Percentiles rank a stretch among this genome's conserved stretches.
phyloP scores from a whole-genome alignment of 2,113 vertebrate species.

The Rhadina sibilatrix region DNA sequence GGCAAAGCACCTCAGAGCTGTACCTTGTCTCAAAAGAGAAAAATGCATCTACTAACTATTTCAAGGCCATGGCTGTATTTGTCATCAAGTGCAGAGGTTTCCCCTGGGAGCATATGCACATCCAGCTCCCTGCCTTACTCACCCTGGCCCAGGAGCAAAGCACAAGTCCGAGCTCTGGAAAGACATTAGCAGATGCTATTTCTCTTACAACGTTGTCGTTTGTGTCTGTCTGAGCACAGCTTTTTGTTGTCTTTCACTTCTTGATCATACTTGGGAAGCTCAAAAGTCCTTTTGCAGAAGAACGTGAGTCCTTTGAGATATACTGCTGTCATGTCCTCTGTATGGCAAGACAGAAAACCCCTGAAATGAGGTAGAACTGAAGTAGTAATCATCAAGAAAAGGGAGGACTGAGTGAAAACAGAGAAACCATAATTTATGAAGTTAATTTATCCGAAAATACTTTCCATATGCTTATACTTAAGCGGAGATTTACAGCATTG shows the following conservation, averaged over 20 bases:
- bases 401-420: slow-evolving; percentile 21
- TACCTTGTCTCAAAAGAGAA: neutral
- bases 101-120: neutral
- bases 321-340: neutral
- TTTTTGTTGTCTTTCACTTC: neutral
- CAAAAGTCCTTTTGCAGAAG: neutral
- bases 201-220: neutral
- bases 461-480: slow-evolving; percentile 14
- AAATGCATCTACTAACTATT: neutral
- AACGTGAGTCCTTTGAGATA: neutral
- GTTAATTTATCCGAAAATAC: slow-evolving; percentile 7
- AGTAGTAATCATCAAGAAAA: neutral
- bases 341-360: neutral
- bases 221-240: neutral
- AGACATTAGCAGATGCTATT: neutral
- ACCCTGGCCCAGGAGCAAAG: neutral
- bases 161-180: neutral
- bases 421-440: slow-evolving; percentile 26
- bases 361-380: neutral
- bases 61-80: neutral
- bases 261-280: neutral
- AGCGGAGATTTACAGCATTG: neutral
- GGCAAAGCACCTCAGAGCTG: neutral
- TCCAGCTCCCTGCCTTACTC: neutral
- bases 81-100: fast-evolving